Evolutionary conservation across 53 echinoderm and acorn worm species (phyloP).

Genomic region (Echinometra lucunter): DNA sequence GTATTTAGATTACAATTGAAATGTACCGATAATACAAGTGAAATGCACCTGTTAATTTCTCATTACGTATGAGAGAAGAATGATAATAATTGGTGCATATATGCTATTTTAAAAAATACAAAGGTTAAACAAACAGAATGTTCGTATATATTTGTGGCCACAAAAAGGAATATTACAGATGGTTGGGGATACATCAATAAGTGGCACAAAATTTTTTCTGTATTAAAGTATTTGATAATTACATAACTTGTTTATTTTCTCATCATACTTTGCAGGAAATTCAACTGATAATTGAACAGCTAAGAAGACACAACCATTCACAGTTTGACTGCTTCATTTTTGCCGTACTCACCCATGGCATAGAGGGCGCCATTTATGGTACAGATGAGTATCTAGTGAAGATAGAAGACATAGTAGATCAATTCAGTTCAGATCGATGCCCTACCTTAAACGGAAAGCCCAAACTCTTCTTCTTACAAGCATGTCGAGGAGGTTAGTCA

Average conservation of each 20-base stretch:
- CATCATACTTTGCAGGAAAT: slow-evolving; percentile 24
- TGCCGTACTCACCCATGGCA: slow-evolving; percentile 89
- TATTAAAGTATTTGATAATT: no score
- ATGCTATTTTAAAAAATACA: no score
- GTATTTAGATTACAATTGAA: no score
- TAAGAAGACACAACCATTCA: slow-evolving; percentile 76
- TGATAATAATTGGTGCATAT: no score
- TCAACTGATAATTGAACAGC: slow-evolving; percentile 21
- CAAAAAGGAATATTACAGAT: no score
- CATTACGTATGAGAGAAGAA: no score
- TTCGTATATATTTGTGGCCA: no score
- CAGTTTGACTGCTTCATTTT: slow-evolving; percentile 87
- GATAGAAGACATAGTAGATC: slow-evolving; percentile 81
- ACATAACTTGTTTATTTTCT: background rate
- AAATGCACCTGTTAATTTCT: no score
- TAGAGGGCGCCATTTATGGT: slow-evolving; percentile 93
- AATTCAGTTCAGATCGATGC: slow-evolving; percentile 82
- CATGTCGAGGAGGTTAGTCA: slow-evolving; percentile 91
- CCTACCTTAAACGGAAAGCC: slow-evolving; percentile 88
- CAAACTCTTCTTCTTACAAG: slow-evolving; percentile 93
- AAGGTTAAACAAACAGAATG: no score
- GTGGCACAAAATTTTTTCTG: no score
- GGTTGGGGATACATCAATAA: no score
- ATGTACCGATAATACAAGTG: no score
- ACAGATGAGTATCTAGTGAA: slow-evolving; percentile 81